Evolutionary conservation across 2,797 vertebrate genomes (phyloP), one percentile per base, ranked within the genome.

Genomic region (Poeciliopsis infans): DNA sequence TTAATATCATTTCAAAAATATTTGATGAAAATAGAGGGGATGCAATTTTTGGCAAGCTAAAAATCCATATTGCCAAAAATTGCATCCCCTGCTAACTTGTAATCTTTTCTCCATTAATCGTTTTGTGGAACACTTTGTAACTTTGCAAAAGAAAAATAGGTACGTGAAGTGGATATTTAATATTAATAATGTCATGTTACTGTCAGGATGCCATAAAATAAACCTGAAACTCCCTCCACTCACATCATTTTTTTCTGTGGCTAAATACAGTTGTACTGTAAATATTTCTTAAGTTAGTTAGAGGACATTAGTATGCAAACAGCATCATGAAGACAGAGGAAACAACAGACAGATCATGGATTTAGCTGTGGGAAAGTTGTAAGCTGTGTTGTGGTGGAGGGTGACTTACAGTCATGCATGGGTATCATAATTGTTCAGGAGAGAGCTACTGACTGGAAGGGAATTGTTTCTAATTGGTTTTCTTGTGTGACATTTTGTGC

Each of bases 81-180:
- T n/a, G n/a, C n/a, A n/a, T n/a, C n/a, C n/a, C n/a, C n/a, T n/a
- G n/a, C n/a, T n/a, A n/a, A n/a, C n/a, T n/a, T n/a, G n/a, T n/a
- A 61, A 33, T 61, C 28, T 31, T 31, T 31, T 61, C 12, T 61
- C 57, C 57, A 31, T 61, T 5, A 13, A 61, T 31, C 28, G 33
- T 61, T 61, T 33, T 33, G 57, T 61, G n/a, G 31, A 61, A 61
- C 57, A 61, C 15, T 61, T 61, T 61, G n/a, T 61, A 33, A 61
- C 57, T 18, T 61, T 33, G 15, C 28, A 61, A 33, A 61, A 61
- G 33, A 61, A 61, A 6, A 33, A 33, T 15, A 61, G 2, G 57
- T 31, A 31, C 7, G 15, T 33, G 18, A 61, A 33, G 28, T 18
- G 6, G 18, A 61, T 28, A 61, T 61, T 61, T 31, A 59, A 31